Conservation (phyloP, 2,888 invertebrate species). For the Mechanitis mazaeus region DNA sequence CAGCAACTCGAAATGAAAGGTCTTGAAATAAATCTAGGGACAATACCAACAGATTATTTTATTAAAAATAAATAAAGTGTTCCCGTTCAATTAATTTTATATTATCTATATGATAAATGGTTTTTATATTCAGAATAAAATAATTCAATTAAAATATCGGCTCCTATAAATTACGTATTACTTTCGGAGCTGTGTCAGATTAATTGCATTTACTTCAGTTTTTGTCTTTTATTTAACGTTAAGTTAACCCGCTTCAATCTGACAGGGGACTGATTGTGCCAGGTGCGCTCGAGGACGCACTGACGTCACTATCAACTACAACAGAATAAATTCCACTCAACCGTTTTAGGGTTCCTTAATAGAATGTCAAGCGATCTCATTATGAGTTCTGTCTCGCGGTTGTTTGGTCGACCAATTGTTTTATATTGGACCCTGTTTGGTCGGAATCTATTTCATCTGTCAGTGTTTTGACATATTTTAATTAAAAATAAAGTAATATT, state of each 20-base stretch:
- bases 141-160: not conserved
- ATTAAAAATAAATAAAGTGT: no score
- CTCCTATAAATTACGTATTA: not conserved
- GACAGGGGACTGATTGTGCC: slow-evolving; percentile 46
- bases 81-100: no score
- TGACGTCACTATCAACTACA: slow-evolving; percentile 39
- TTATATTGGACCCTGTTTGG: not conserved
- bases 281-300: slow-evolving; percentile 41
- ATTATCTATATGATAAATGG: no score
- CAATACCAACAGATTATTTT: no score
- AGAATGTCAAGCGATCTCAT: slow-evolving; percentile 28
- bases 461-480: no score
- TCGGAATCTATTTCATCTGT: no score
- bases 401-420: slow-evolving; percentile 12
- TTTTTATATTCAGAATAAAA: not conserved
- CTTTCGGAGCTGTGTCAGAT: slow-evolving; percentile 7
- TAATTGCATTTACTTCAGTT: slow-evolving; percentile 17
- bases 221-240: slow-evolving; percentile 21
- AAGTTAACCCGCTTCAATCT: slow-evolving; percentile 43
- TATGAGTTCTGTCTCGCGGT: slow-evolving; percentile 19
- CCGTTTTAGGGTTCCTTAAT: slow-evolving; percentile 30
- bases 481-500: no score
- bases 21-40: no score
- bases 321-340: slow-evolving; percentile 33
- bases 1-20: no score